phyloP scores from a whole-genome alignment of 2,113 vertebrate species.

The Serinus canaria region DNA sequence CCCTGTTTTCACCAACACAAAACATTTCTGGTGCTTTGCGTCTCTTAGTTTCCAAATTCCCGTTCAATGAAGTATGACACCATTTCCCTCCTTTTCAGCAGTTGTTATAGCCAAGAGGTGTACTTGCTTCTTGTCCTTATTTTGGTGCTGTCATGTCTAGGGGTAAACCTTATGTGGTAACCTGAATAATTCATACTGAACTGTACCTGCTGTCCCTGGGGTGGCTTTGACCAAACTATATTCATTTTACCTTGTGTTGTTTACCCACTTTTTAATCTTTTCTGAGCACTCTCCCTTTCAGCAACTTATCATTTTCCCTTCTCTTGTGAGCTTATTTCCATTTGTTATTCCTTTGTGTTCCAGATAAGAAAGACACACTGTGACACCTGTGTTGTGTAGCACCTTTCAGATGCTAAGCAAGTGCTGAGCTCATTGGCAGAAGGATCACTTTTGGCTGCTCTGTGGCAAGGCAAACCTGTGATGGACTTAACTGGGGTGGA shows the following conservation, averaged over 20 bases:
- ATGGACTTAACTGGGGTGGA: neutral
- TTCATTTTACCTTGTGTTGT: slow-evolving; percentile 10
- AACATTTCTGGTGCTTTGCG: neutral
- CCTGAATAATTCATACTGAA: slow-evolving; percentile 17
- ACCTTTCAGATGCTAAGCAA: neutral
- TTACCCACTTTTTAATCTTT: slow-evolving; percentile 25
- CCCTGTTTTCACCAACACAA: neutral
- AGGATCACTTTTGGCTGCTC: neutral
- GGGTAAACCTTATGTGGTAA: neutral
- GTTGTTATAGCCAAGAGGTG: neutral
- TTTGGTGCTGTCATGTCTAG: neutral
- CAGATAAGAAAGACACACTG: neutral
- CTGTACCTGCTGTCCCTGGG: neutral
- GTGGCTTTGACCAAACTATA: neutral
- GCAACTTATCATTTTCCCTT: slow-evolving; percentile 2
- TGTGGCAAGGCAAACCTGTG: neutral
- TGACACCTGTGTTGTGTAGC: neutral
- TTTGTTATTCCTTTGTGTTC: slow-evolving; percentile 22
- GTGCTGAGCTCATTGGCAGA: neutral
- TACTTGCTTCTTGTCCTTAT: neutral
- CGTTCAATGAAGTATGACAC: neutral
- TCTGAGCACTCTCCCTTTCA: neutral
- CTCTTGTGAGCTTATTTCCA: neutral
- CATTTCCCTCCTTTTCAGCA: neutral
- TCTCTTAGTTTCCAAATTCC: neutral